Conservation (phyloP, 2,888 invertebrate species). For the Cyaniris semiargus region DNA sequence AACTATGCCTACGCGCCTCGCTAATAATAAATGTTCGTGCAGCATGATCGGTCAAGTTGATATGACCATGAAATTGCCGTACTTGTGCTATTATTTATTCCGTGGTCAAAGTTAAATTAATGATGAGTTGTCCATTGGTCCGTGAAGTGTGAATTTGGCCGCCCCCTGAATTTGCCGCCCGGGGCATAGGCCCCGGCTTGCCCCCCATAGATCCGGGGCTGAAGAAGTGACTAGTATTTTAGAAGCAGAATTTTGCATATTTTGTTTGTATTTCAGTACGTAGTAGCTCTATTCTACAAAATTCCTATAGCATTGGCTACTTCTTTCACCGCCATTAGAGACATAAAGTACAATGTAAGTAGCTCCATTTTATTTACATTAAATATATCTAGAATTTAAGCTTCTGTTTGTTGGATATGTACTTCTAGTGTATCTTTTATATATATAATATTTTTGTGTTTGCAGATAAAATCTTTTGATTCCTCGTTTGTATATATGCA, state of each 20-base stretch:
- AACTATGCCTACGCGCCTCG: no score
- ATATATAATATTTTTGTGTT: neutral
- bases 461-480: neutral
- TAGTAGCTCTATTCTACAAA: neutral
- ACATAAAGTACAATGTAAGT: neutral
- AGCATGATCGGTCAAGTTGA: no score
- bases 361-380: neutral
- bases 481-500: neutral
- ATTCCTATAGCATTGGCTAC: neutral
- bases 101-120: no score
- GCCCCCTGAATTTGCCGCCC: no score
- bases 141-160: no score
- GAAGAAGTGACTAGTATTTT: neutral
- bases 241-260: neutral
- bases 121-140: no score
- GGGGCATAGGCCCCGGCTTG: no score
- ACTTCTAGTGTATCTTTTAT: neutral
- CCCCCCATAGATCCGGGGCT: no score
- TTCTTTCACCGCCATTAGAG: neutral
- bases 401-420: neutral
- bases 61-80: no score
- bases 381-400: neutral
- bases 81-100: no score
- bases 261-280: slow-evolving; percentile 7
- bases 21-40: no score